Conservation (phyloP, 2,888 invertebrate genomes). For the Dasypogon diadema region DNA sequence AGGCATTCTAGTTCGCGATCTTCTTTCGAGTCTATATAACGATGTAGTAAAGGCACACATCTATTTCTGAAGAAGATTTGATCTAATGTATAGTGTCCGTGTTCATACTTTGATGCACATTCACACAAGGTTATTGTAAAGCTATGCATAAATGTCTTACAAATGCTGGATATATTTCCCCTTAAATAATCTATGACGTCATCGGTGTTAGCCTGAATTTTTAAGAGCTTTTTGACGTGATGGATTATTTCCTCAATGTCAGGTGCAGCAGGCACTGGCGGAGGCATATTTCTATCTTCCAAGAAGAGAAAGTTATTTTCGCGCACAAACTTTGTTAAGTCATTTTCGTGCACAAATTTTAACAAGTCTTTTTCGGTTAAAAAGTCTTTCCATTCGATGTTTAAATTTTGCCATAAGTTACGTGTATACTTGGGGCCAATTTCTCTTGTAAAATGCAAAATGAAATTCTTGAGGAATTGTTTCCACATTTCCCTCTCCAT, state of each 20-base stretch:
- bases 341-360: conserved; percentile 61
- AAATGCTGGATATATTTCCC: conserved; percentile 64
- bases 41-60: conserved; percentile 64
- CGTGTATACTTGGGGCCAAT: conserved; percentile 71
- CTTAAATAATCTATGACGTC: conserved; percentile 74
- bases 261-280: neutral
- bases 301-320: conserved; percentile 61
- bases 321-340: conserved; percentile 70
- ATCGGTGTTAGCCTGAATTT: conserved; percentile 70
- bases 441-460: conserved; percentile 72
- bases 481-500: conserved; percentile 58
- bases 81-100: conserved; percentile 63
- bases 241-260: neutral
- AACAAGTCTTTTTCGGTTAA: too few species aligned
- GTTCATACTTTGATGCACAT: conserved; percentile 66
- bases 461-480: conserved; percentile 72
- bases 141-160: conserved; percentile 75
- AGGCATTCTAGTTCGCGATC: conserved; percentile 84
- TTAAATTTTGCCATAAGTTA: conserved; percentile 71
- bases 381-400: conserved; percentile 69
- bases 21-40: conserved; percentile 75
- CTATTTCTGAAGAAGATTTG: conserved; percentile 62
- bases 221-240: conserved; percentile 66
- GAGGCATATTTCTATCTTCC: neutral
- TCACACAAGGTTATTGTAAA: conserved; percentile 77